A percentile compares a stretch with the other conserved stretches of the same genome.
Evolutionary conservation across 2,113 vertebrate species (phyloP).

Genomic region (Caloenas nicobarica): DNA sequence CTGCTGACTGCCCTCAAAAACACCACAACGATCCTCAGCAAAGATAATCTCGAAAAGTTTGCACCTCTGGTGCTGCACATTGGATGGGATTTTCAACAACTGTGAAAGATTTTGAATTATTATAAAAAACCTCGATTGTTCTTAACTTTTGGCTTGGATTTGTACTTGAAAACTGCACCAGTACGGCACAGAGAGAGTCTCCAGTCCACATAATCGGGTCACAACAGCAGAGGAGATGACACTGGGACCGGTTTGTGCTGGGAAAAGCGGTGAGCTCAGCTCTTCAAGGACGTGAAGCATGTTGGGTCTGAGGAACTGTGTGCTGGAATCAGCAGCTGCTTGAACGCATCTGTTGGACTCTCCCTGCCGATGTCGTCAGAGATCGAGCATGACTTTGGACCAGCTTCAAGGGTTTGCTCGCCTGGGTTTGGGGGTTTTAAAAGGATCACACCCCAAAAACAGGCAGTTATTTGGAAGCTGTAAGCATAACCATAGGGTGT

Average conservation of each 20-base stretch:
- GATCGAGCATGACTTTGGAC: conserved; percentile 31
- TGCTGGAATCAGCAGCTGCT: conserved; percentile 51
- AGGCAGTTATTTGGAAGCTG: not conserved
- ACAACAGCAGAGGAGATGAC: conserved; percentile 55
- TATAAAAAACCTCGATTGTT: conserved; percentile 45
- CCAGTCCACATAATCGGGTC: conserved; percentile 58
- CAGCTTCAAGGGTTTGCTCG: not conserved
- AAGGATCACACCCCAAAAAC: conserved; percentile 23
- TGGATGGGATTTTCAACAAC: conserved; percentile 43
- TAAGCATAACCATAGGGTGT: not conserved
- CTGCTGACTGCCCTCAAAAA: not conserved
- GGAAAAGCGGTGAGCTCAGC: conserved; percentile 72
- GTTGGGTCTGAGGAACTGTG: conserved; percentile 3
- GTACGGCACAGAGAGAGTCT: conserved; percentile 43
- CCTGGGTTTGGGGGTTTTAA: not conserved
- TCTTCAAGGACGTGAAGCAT: conserved; percentile 46
- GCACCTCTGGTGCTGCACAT: not conserved
- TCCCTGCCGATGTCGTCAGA: conserved; percentile 14
- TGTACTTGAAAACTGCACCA: conserved; percentile 57
- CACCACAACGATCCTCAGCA: not conserved
- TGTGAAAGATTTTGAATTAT: conserved; percentile 11
- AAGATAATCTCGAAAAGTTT: not conserved
- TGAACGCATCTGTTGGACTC: not conserved
- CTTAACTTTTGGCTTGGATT: conserved; percentile 49
- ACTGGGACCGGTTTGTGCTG: conserved; percentile 48